Conservation (phyloP, 1,140 invertebrate species). For the Drosophila repletoides region DNA sequence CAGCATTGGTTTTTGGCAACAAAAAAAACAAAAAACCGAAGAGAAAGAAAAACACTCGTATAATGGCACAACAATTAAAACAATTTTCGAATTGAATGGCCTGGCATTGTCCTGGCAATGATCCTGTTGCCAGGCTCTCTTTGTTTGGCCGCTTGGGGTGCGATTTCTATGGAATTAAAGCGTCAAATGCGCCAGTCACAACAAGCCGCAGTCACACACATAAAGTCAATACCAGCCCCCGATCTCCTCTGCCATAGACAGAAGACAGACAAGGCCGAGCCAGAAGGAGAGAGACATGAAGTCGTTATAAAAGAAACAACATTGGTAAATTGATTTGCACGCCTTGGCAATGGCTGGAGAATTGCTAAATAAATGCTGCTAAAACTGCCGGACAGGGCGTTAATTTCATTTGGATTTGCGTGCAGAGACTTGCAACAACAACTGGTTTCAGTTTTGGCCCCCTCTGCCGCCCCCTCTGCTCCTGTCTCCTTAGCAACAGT, state of each 20-base stretch:
- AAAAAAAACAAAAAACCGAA: slow-evolving; percentile 27
- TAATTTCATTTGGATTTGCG: slow-evolving; percentile 72
- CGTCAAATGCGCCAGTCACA: slow-evolving; percentile 76
- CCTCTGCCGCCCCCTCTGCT: not conserved
- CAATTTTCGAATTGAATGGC: slow-evolving; percentile 66
- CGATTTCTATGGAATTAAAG: slow-evolving; percentile 71
- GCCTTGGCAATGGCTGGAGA: slow-evolving; percentile 35
- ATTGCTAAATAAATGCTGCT: slow-evolving; percentile 70
- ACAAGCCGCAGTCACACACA: slow-evolving; percentile 40
- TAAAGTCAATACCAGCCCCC: slow-evolving; percentile 18
- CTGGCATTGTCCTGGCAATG: slow-evolving; percentile 27
- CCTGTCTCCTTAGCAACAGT: slow-evolving; percentile 13
- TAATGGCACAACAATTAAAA: slow-evolving; percentile 68
- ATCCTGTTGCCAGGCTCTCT: slow-evolving; percentile 19
- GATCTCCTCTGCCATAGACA: not conserved
- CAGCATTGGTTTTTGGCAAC: slow-evolving; percentile 56
- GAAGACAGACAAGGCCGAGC: not conserved
- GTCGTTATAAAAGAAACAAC: slow-evolving; percentile 21
- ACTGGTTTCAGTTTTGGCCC: slow-evolving; percentile 1
- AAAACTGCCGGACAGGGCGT: slow-evolving; percentile 70
- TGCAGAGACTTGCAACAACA: slow-evolving; percentile 25
- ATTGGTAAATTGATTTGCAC: slow-evolving; percentile 64
- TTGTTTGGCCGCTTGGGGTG: slow-evolving; percentile 11
- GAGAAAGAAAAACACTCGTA: slow-evolving; percentile 44
- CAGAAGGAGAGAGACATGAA: not conserved